These are phyloP conservation scores for Hippocampus comes DNA, from an alignment of 2,113 vertebrate genomes.

Conservation along the genomic window DNA sequence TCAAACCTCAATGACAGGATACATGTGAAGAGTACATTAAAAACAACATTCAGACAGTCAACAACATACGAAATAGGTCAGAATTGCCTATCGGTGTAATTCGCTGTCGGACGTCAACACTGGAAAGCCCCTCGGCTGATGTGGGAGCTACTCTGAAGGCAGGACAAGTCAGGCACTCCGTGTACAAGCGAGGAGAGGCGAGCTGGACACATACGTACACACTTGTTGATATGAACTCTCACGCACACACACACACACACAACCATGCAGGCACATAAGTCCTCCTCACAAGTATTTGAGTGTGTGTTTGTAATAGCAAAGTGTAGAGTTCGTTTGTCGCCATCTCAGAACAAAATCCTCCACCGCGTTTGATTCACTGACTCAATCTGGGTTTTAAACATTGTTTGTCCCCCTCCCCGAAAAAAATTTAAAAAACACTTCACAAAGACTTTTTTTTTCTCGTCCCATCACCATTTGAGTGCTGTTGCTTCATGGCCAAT, in stretches of 20 bases:
- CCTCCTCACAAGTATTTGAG: conserved; percentile 49
- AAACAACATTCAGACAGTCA: conserved; percentile 3
- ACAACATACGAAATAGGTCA: conserved; percentile 9
- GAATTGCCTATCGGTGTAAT: conserved; percentile 58
- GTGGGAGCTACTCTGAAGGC: conserved; percentile 69
- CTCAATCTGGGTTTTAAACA: neutral
- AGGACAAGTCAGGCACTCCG: conserved; percentile 73
- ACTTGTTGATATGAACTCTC: conserved; percentile 18
- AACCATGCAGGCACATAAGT: conserved; percentile 59
- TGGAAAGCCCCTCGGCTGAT: conserved; percentile 63
- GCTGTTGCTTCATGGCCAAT: neutral
- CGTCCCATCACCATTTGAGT: neutral
- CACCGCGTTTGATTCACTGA: conserved; percentile 26
- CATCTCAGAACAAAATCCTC: conserved; percentile 36
- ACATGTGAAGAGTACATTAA: conserved; percentile 9
- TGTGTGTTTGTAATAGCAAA: conserved; percentile 28
- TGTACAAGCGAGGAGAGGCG: conserved; percentile 65
- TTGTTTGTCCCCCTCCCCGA: neutral
- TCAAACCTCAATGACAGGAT: conserved; percentile 28
- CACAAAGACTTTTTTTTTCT: neutral
- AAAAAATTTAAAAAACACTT: neutral
- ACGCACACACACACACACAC: conserved; percentile 46
- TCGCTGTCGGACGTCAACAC: conserved; percentile 57
- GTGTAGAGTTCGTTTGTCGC: conserved; percentile 44
- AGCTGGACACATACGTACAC: conserved; percentile 41